These are phyloP conservation scores for Papilio machaon DNA, from an alignment of 1,140 invertebrate genomes.

Conservation along the genomic window DNA sequence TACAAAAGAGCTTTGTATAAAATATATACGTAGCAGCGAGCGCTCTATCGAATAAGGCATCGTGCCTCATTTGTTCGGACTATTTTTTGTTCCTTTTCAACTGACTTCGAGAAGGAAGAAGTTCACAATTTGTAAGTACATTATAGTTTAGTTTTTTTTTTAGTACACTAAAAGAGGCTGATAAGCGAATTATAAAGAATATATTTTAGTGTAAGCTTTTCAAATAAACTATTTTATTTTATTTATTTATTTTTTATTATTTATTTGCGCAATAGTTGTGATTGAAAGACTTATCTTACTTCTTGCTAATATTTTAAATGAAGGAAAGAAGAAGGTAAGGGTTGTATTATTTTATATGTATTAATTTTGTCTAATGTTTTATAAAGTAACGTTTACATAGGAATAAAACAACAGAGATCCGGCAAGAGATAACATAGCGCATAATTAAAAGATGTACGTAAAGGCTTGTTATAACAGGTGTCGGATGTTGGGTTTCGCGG, in stretches of 20 bases:
- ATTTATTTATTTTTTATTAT: too few species aligned
- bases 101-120: background rate
- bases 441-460: conserved; percentile 12
- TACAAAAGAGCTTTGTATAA: background rate
- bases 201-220: too few species aligned
- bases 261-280: too few species aligned
- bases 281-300: too few species aligned
- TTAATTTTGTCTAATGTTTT: background rate
- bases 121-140: too few species aligned
- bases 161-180: too few species aligned
- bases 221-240: too few species aligned
- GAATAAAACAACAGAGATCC: conserved; percentile 16
- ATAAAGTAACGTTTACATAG: background rate
- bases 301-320: too few species aligned
- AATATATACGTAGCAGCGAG: background rate
- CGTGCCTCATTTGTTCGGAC: background rate
- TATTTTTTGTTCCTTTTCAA: conserved; percentile 13
- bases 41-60: background rate
- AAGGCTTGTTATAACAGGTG: conserved; percentile 30
- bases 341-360: background rate
- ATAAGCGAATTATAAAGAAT: too few species aligned
- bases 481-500: conserved; percentile 9
- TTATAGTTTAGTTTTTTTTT: too few species aligned
- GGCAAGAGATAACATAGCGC: conserved; percentile 15
- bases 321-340: too few species aligned